Conservation (phyloP, 2,797 vertebrate species). For the Leuciscus waleckii region DNA sequence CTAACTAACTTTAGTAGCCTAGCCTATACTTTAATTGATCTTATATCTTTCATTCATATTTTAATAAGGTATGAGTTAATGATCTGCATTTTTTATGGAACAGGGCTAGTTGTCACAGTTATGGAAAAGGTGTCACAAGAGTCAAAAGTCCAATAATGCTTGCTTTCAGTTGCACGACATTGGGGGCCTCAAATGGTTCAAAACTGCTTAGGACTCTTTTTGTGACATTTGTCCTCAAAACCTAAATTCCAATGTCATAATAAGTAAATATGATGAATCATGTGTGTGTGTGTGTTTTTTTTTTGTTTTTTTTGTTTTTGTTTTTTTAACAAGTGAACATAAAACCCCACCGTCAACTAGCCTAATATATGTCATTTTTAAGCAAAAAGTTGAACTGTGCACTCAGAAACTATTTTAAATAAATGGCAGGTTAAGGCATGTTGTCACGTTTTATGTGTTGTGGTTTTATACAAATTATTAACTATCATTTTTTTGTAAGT, state of each 20-base stretch:
- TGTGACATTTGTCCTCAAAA: neutral
- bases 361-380: neutral
- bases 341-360: neutral
- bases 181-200: neutral
- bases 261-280: neutral
- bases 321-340: neutral
- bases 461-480: no score
- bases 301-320: neutral
- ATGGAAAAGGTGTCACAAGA: neutral
- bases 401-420: neutral
- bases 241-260: neutral
- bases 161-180: neutral
- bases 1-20: neutral
- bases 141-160: constrained; percentile 31
- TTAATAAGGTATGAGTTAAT: neutral
- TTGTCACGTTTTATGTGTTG: no score
- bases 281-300: no score
- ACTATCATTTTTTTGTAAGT: no score
- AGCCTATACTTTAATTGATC: neutral
- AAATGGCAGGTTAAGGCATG: neutral
- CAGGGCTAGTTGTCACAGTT: neutral
- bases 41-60: neutral
- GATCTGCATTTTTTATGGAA: neutral
- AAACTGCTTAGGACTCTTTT: neutral
- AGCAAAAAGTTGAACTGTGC: neutral